Evolutionary conservation across 2,797 vertebrate species (phyloP).

Genomic region (Parotocinclus haroldoi): DNA sequence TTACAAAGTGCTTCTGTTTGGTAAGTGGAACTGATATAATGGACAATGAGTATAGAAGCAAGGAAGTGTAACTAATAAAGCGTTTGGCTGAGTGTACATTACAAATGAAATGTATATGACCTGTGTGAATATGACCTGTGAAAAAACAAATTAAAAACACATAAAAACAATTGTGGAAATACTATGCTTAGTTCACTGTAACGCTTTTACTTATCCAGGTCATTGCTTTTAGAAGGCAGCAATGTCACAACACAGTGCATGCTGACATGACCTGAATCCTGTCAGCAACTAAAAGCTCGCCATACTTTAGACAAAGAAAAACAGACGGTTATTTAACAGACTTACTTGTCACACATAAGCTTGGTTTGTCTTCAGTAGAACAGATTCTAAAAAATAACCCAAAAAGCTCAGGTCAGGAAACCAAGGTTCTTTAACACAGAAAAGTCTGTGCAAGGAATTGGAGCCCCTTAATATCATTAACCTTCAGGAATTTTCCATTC

Average conservation of each 20-base stretch:
- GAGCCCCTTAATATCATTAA: constrained; percentile 44
- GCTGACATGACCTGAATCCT: constrained; percentile 18
- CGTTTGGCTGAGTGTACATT: no score
- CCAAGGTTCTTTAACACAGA: constrained; percentile 45
- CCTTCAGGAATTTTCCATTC: constrained; percentile 41
- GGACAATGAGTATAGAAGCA: no score
- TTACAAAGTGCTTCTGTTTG: no score
- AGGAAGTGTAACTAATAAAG: no score
- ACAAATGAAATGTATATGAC: no score
- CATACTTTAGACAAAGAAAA: constrained; percentile 8
- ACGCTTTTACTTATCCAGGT: no score
- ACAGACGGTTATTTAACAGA: constrained; percentile 27
- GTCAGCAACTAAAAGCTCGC: constrained; percentile 18
- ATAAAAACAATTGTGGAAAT: no score
- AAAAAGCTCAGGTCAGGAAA: constrained; percentile 35
- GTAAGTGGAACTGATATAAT: no score
- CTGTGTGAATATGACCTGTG: no score
- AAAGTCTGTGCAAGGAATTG: constrained; percentile 40
- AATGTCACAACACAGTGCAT: background rate
- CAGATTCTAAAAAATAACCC: constrained; percentile 15
- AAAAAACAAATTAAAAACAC: no score
- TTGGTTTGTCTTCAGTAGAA: constrained; percentile 18
- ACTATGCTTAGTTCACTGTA: no score
- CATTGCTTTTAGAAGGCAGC: no score
- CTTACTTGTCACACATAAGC: constrained; percentile 24